phyloP scores from a whole-genome alignment of 2,797 vertebrate genomes.

The Gymnocypris eckloni region DNA sequence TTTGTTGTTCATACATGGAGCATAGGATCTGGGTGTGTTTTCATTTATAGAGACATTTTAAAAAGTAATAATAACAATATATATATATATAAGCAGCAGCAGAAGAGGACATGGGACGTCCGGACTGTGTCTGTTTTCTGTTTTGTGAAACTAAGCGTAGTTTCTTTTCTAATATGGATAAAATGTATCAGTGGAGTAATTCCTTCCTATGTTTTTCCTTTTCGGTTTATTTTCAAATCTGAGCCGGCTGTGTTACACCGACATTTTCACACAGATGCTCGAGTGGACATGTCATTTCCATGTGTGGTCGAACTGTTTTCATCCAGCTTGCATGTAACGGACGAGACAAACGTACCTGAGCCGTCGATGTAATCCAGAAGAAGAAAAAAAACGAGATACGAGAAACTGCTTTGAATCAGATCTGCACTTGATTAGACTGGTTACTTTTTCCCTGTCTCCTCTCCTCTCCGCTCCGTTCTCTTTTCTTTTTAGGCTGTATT shows the following conservation, averaged over 20 bases:
- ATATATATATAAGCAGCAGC: constrained; percentile 11
- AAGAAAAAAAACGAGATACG: constrained; percentile 32
- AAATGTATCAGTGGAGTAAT: constrained; percentile 70
- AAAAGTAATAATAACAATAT: constrained; percentile 66
- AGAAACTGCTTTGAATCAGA: constrained; percentile 66
- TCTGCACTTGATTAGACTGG: constrained; percentile 85
- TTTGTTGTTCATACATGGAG: constrained; percentile 84
- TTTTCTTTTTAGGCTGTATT: constrained; percentile 79
- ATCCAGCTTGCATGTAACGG: constrained; percentile 81
- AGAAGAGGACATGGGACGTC: constrained; percentile 38
- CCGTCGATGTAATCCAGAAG: constrained; percentile 72
- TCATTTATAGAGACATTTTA: constrained; percentile 75
- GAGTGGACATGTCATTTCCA: constrained; percentile 78
- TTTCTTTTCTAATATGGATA: constrained; percentile 71
- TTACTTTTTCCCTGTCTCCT: constrained; percentile 13
- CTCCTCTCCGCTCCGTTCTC: constrained; percentile 41
- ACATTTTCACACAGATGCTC: constrained; percentile 84
- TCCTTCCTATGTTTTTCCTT: constrained; percentile 71
- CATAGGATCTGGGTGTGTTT: constrained; percentile 78
- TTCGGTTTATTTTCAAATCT: constrained; percentile 65
- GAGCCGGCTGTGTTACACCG: constrained; percentile 79
- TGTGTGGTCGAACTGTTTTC: constrained; percentile 78
- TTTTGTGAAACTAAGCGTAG: constrained; percentile 80
- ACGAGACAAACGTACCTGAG: constrained; percentile 77
- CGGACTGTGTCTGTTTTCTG: constrained; percentile 74